Evolutionary conservation across 2,888 invertebrate species (phyloP), one percentile per base, ranked within the genome.

Genomic region (Serrognathus titanus): DNA sequence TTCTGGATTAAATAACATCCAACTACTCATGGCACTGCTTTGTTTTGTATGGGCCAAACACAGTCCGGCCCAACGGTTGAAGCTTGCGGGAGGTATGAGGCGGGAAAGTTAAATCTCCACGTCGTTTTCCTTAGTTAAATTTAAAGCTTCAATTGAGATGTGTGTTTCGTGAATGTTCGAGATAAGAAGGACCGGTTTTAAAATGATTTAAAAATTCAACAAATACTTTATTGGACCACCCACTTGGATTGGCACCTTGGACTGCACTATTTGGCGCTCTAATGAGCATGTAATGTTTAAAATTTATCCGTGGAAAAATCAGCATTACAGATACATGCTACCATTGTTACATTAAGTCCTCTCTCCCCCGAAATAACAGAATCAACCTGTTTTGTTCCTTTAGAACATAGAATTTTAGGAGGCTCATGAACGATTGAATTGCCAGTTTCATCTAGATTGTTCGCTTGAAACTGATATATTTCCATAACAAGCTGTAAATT

Each of bases 281-380:
- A 54, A 59, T 49, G 48, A 65, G 52, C 51, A 57, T 62, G 24
- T 55, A 48, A 51, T 64, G 62, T 38, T 60, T 60, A 53, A 61
- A 60, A 48, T 57, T 58, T 5, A 66, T 54, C 35, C 63, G 50
- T 11, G 67, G 69, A 59, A 69, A 71, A 24, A 71, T 59, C 58
- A 63, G 69, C 38, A 60, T 16, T 3, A 38, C 3, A 2, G n/a
- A 38, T 61, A 41, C 62, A 63, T 46, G 63, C 64, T 49, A 62
- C 62, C 45, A 69, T 56, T 10, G 67, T 71, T 10, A 68, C 63
- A 9, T 67, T 57, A 13, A 53, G 36, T 20, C 67, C 66, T 48
- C 69, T 53, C 62, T 69, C 67, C 9, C 62, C 59, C 46, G 66
- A 66, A 39, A 62, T 59, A 52, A 55, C 52, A 57, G 64, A 60